Percentiles rank a stretch among this genome's conserved stretches.
Conservation (phyloP, 2,888 invertebrate genomes). For the Hydroisotoma schaefferi region DNA sequence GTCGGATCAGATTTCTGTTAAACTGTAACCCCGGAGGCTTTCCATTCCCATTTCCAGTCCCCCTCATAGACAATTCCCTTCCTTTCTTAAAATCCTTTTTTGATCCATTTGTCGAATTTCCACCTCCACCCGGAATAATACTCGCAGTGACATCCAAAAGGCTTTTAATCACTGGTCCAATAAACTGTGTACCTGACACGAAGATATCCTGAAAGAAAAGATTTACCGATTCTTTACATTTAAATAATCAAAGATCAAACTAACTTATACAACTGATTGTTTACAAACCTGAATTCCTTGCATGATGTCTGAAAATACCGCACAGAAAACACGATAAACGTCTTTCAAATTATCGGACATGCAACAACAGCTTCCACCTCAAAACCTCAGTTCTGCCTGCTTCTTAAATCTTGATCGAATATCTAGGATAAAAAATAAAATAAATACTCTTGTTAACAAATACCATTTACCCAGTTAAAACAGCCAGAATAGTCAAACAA, state of each 20-base stretch:
- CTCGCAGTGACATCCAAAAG: slow-evolving; percentile 32
- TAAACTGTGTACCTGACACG: slow-evolving; percentile 25
- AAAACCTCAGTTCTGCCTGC: not conserved
- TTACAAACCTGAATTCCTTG: slow-evolving; percentile 26
- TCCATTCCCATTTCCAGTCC: slow-evolving; percentile 14
- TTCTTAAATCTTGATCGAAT: not conserved
- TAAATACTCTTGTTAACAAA: too few relatives aligned
- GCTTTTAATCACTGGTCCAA: slow-evolving; percentile 37
- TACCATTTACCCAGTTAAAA: too few relatives aligned
- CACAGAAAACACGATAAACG: slow-evolving; percentile 24
- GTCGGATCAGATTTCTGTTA: slow-evolving; percentile 37
- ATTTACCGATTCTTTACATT: not conserved
- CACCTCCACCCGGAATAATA: slow-evolving; percentile 22
- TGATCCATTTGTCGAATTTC: slow-evolving; percentile 1
- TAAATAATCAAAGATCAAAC: not conserved
- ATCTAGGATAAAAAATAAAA: too few relatives aligned
- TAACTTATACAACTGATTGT: not conserved
- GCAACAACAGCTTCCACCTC: slow-evolving; percentile 3
- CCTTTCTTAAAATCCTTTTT: slow-evolving; percentile 20
- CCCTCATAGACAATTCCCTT: not conserved
- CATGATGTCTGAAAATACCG: slow-evolving; percentile 18
- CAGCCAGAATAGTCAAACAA: too few relatives aligned
- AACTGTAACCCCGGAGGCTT: slow-evolving; percentile 19
- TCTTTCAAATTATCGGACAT: slow-evolving; percentile 28
- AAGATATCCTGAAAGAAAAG: slow-evolving; percentile 36